These are phyloP conservation scores for Aphidius colemani DNA, from an alignment of 2,888 invertebrate genomes.

Conservation along the genomic window DNA sequence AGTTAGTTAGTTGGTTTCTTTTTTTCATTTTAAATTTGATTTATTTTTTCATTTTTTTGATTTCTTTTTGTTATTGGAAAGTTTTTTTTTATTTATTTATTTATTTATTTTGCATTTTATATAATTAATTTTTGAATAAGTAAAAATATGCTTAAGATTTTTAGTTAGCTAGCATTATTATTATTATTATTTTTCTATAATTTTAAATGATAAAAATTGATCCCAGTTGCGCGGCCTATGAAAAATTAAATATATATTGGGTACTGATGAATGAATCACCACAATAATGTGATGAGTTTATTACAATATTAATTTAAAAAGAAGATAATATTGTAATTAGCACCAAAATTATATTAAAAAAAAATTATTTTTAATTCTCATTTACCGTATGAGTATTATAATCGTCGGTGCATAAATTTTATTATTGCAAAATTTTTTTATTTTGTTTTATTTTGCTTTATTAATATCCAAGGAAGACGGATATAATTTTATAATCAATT, in stretches of 20 bases:
- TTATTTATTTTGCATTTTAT: not conserved
- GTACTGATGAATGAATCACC: not conserved
- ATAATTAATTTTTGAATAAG: not conserved
- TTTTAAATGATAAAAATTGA: not conserved
- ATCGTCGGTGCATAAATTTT: not conserved
- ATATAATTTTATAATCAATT: not conserved
- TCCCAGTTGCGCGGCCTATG: conserved; percentile 12
- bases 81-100: not conserved
- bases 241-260: not conserved
- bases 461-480: not conserved
- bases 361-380: conserved; percentile 12
- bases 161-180: too few relatives aligned
- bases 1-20: too few relatives aligned
- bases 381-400: conserved; percentile 22
- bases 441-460: not conserved
- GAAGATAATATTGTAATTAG: not conserved
- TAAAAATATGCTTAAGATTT: not conserved
- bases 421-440: not conserved
- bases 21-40: not conserved
- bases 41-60: not conserved
- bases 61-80: not conserved
- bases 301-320: conserved; percentile 5
- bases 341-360: conserved; percentile 1
- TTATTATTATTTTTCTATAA: too few relatives aligned
- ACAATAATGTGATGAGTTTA: conserved; percentile 22